phyloP scores from a whole-genome alignment of 2,888 invertebrate genomes.

The Opisthograptis luteolata region DNA sequence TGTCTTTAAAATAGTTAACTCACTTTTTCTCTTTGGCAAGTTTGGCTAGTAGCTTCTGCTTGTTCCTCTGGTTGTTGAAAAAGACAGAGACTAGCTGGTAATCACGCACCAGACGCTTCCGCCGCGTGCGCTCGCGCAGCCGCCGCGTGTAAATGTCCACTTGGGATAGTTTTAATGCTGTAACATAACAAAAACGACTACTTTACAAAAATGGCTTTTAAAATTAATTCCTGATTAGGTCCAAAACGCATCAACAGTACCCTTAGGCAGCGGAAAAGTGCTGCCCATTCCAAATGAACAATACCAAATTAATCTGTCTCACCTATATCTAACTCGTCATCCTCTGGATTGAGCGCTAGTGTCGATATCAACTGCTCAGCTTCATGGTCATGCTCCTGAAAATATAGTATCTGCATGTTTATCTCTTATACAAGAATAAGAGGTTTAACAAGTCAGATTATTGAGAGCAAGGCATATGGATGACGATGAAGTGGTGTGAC shows the following conservation, averaged over 20 bases:
- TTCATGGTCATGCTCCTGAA: conserved; percentile 95
- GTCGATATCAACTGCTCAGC: conserved; percentile 96
- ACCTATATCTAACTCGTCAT: conserved; percentile 94
- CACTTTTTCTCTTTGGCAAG: conserved; percentile 92
- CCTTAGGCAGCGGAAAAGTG: too few species aligned
- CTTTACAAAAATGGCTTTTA: too few species aligned
- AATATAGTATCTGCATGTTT: conserved; percentile 28
- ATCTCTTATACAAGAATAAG: too few species aligned
- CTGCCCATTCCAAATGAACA: too few species aligned
- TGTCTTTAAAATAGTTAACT: conserved; percentile 42
- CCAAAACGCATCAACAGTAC: too few species aligned
- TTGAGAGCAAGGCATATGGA: too few species aligned
- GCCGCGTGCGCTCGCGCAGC: conserved; percentile 92
- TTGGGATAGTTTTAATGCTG: conserved; percentile 94
- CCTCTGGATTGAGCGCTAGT: conserved; percentile 92
- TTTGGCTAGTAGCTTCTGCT: conserved; percentile 84
- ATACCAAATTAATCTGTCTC: conserved; percentile 44
- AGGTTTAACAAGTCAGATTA: too few species aligned
- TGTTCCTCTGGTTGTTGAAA: conserved; percentile 87
- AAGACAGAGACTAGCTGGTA: conserved; percentile 95
- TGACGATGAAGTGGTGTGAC: too few species aligned
- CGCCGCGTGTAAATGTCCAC: conserved; percentile 95
- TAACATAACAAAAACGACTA: conserved; percentile 41
- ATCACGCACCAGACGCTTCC: conserved; percentile 95
- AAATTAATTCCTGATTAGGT: too few species aligned